Percentiles rank a stretch among this genome's conserved stretches.
These are phyloP conservation scores for Dione vanillae DNA, from an alignment of 2,888 invertebrate genomes.

Conservation along the genomic window DNA sequence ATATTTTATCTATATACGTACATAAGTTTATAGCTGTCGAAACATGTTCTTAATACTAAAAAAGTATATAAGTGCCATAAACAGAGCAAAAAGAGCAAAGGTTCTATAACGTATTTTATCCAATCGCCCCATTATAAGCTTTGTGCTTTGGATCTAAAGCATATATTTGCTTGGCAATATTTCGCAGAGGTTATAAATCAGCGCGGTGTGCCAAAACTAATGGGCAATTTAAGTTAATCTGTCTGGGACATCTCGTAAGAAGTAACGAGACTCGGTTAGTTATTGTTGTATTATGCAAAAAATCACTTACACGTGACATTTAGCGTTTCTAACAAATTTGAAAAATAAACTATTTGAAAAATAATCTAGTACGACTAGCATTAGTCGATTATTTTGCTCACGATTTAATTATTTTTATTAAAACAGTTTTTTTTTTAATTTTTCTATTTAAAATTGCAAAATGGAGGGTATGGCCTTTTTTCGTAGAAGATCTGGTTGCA, in stretches of 20 bases:
- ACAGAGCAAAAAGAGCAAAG: constrained; percentile 42
- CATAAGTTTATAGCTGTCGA: constrained; percentile 27
- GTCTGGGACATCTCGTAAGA: constrained; percentile 63
- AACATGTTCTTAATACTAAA: constrained; percentile 45
- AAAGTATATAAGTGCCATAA: constrained; percentile 45
- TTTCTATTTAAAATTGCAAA: too few relatives aligned
- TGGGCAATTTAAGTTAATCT: constrained; percentile 70
- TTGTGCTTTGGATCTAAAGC: constrained; percentile 31
- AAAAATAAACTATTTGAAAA: too few relatives aligned
- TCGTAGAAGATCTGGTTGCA: too few relatives aligned
- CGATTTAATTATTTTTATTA: too few relatives aligned
- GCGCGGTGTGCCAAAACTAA: constrained; percentile 52
- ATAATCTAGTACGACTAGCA: too few relatives aligned
- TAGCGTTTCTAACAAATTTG: constrained; percentile 1
- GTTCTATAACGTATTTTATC: constrained; percentile 1
- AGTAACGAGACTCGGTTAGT: constrained; percentile 57
- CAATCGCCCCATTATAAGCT: not conserved
- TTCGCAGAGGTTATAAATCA: constrained; percentile 31
- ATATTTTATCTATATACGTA: constrained; percentile 19
- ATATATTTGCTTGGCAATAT: constrained; percentile 34
- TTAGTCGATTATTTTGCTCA: too few relatives aligned
- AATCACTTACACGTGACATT: constrained; percentile 35
- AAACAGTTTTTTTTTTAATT: too few relatives aligned
- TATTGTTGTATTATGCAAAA: constrained; percentile 61
- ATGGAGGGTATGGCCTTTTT: too few relatives aligned